Conservation (phyloP, 2,888 invertebrate species). For the Polymixis flavicincta region DNA sequence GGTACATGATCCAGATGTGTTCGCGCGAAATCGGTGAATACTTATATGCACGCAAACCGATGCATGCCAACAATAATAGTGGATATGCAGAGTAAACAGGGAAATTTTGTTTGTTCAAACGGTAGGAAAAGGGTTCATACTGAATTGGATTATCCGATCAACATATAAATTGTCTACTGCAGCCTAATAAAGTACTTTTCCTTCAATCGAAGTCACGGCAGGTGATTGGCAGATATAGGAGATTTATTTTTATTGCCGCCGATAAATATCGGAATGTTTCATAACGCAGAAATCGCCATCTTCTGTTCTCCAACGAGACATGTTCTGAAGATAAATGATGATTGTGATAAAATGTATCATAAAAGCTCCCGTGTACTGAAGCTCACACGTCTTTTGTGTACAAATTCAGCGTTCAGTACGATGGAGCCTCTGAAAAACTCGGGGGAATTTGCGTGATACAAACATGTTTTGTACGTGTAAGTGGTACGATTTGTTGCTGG, state of each 20-base stretch:
- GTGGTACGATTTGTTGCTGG: slow-evolving; percentile 38
- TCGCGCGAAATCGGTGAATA: slow-evolving; percentile 8
- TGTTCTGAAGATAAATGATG: slow-evolving; percentile 62
- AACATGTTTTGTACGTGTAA: slow-evolving; percentile 35
- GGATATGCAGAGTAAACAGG: slow-evolving; percentile 17
- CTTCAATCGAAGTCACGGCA: neutral
- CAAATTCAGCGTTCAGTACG: slow-evolving; percentile 38
- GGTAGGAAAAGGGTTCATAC: neutral
- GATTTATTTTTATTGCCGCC: slow-evolving; percentile 38
- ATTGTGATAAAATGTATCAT: slow-evolving; percentile 61
- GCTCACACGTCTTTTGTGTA: slow-evolving; percentile 37
- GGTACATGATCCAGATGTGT: slow-evolving; percentile 39
- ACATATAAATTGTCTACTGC: neutral
- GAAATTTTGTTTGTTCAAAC: slow-evolving; percentile 24
- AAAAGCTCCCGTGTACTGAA: slow-evolving; percentile 51
- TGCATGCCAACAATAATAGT: slow-evolving; percentile 50
- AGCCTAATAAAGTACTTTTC: neutral
- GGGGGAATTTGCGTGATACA: slow-evolving; percentile 36
- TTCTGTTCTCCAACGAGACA: slow-evolving; percentile 47
- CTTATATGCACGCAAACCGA: slow-evolving; percentile 16
- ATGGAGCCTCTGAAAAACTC: slow-evolving; percentile 42
- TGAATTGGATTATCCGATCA: slow-evolving; percentile 17
- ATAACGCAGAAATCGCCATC: slow-evolving; percentile 38
- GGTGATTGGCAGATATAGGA: slow-evolving; percentile 12
- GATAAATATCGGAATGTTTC: slow-evolving; percentile 42